A percentile compares a stretch with the other conserved stretches of the same genome.
Evolutionary conservation across 2,113 vertebrate species (phyloP).

Genomic region (Mobula hypostoma): DNA sequence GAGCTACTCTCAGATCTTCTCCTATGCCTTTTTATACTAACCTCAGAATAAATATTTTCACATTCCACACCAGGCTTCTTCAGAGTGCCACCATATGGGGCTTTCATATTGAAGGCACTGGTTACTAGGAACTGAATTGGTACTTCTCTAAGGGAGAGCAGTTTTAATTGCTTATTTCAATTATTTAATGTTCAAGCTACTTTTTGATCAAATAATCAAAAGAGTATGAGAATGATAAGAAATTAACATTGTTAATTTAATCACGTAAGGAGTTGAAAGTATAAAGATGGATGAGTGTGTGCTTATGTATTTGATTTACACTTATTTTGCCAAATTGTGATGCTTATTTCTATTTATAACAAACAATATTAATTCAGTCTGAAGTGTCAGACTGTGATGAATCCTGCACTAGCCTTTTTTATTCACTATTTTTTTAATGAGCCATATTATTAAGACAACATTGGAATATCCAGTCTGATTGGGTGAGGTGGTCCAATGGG

Average conservation of each 20-base stretch:
- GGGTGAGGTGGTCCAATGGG: not conserved
- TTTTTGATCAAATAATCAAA: not conserved
- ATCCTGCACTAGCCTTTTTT: not conserved
- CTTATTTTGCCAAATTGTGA: not conserved
- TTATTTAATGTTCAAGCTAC: not conserved
- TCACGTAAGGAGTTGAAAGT: not conserved
- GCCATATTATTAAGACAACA: not conserved
- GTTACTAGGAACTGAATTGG: not conserved
- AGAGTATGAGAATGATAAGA: not conserved
- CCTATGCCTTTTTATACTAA: not conserved
- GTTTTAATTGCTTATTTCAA: not conserved
- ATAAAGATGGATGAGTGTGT: not conserved
- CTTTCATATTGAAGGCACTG: not conserved
- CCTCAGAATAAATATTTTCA: not conserved
- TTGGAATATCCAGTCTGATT: not conserved
- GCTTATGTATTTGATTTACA: not conserved
- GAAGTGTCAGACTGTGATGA: not conserved
- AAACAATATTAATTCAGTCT: no score
- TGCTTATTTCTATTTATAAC: not conserved
- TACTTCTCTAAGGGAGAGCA: not conserved
- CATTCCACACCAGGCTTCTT: not conserved
- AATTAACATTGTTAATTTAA: not conserved
- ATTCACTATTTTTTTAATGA: not conserved
- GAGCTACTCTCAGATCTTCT: not conserved
- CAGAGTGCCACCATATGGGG: not conserved